Conservation (phyloP, 1,140 invertebrate genomes). For the Apis dorsata region DNA sequence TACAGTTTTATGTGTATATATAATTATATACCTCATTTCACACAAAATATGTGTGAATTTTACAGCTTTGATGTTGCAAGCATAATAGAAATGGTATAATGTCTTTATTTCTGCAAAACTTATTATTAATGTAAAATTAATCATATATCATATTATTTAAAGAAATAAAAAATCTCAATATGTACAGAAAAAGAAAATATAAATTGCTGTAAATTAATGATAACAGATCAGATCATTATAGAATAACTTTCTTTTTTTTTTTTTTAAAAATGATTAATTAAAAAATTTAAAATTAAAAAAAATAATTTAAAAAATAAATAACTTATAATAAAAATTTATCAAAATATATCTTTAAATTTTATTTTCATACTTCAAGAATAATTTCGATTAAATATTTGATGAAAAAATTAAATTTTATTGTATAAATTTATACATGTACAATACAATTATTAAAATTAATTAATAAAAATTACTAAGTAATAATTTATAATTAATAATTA, state of each 20-base stretch:
- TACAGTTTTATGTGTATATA: conserved; percentile 80
- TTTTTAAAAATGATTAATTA: neutral
- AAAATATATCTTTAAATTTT: too few species aligned
- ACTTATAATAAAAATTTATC: neutral
- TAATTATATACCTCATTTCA: conserved; percentile 74
- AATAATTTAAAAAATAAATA: neutral
- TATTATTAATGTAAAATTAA: neutral
- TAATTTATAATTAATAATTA: neutral
- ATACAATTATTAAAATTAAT: neutral
- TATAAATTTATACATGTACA: neutral
- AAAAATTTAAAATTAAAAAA: neutral
- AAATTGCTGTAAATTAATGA: neutral
- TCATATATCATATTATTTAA: neutral
- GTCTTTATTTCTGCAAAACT: neutral
- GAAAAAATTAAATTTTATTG: neutral
- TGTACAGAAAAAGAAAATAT: neutral
- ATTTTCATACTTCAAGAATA: neutral
- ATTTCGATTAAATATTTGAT: neutral
- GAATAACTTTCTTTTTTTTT: neutral
- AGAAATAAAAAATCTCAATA: neutral
- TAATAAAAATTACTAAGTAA: neutral
- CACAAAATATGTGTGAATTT: conserved; percentile 32
- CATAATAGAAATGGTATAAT: conserved; percentile 49
- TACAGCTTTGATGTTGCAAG: conserved; percentile 55
- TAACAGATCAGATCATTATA: neutral